Evolutionary conservation across 2,797 vertebrate species (phyloP).

Genomic region (Parauchenoglanis ngamensis): DNA sequence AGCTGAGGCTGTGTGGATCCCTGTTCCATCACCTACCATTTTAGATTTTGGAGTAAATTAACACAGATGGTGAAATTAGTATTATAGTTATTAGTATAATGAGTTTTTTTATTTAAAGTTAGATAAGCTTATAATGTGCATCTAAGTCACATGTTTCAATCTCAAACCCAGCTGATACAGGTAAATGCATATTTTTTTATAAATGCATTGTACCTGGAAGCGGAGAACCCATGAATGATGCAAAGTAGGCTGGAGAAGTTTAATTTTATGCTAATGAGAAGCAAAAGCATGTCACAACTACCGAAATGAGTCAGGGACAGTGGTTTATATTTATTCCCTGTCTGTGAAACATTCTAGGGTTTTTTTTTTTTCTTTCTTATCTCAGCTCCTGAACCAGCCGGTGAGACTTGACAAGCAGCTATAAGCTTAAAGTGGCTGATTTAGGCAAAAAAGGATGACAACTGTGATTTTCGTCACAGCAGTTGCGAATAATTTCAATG

Average conservation of each 20-base stretch:
- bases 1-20: conserved; percentile 37
- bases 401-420: not conserved
- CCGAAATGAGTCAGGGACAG: too few species aligned
- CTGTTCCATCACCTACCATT: not conserved
- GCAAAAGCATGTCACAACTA: not conserved
- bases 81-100: not conserved
- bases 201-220: not conserved
- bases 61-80: not conserved
- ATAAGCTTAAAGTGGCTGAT: not conserved
- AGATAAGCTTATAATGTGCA: not conserved
- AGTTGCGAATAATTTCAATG: not conserved
- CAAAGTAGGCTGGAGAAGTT: not conserved
- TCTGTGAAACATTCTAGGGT: not conserved
- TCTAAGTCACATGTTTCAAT: not conserved
- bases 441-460: not conserved
- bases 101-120: not conserved
- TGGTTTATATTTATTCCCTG: not conserved
- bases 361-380: not conserved
- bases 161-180: not conserved
- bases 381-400: not conserved
- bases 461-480: not conserved
- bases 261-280: not conserved
- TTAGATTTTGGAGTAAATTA: not conserved
- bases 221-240: not conserved
- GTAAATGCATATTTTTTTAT: too few species aligned